Conservation (phyloP, 2,113 vertebrate species). For the Dipodomys ordii region DNA sequence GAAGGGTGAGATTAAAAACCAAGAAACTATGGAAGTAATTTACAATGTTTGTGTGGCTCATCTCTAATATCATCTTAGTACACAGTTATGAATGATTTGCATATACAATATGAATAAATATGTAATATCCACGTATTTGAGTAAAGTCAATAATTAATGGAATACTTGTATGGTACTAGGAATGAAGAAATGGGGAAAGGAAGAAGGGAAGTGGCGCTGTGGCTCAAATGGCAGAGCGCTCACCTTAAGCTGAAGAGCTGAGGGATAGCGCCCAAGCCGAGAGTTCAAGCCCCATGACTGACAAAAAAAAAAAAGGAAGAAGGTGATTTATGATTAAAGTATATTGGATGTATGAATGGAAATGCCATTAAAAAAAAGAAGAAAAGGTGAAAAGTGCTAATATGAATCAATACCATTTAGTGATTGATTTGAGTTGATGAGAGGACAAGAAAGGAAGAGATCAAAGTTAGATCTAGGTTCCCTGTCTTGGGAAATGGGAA, state of each 20-base stretch:
- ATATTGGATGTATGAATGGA: no score
- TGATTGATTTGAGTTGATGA: not conserved
- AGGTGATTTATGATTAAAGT: no score
- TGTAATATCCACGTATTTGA: not conserved
- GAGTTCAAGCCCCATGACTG: no score
- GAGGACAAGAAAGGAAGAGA: not conserved
- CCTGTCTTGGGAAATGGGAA: not conserved
- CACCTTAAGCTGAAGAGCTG: no score
- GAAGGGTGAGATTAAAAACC: not conserved
- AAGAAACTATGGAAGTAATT: not conserved
- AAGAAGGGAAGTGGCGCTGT: no score
- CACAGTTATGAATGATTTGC: not conserved
- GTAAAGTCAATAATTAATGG: not conserved
- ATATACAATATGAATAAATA: not conserved
- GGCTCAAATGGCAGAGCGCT: no score
- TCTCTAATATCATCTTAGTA: not conserved
- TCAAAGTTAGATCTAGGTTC: not conserved
- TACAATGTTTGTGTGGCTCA: not conserved
- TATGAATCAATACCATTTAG: not conserved
- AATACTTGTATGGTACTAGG: not conserved
- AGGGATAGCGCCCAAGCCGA: no score
- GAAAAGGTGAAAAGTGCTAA: not conserved
- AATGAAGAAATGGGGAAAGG: no score
- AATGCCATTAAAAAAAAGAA: not conserved
- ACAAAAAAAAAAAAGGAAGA: no score